Percentiles rank a stretch among this genome's conserved stretches.
Evolutionary conservation across 2,113 vertebrate genomes (phyloP).

Genomic region (Erinaceus europaeus): DNA sequence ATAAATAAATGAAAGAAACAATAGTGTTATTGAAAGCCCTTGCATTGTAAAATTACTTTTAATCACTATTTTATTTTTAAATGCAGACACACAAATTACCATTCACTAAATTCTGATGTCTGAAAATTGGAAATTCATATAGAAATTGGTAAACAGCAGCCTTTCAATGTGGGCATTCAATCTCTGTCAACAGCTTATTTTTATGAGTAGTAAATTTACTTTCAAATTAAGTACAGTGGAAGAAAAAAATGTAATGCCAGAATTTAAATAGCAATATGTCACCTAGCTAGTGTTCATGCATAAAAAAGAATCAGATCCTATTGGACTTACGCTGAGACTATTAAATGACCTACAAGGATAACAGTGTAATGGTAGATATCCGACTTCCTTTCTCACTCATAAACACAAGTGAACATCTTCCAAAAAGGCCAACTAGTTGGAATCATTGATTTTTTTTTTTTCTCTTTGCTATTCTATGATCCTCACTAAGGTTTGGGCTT

Average conservation of each 20-base stretch:
- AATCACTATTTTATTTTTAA: neutral
- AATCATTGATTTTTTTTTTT: constrained; percentile 36
- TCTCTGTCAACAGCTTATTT: neutral
- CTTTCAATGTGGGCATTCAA: neutral
- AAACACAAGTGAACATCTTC: constrained; percentile 39
- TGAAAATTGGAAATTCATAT: neutral
- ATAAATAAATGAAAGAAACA: neutral
- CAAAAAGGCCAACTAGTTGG: constrained; percentile 28
- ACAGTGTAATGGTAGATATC: neutral
- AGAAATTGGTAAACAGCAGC: neutral
- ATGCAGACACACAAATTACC: neutral
- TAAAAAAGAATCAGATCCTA: neutral
- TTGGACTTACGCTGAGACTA: neutral
- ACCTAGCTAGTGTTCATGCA: neutral
- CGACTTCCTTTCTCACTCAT: constrained; percentile 21
- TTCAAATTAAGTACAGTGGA: constrained; percentile 17
- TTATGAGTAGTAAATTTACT: constrained; percentile 28
- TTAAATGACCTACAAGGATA: neutral
- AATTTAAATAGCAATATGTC: constrained; percentile 17
- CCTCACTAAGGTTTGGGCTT: neutral
- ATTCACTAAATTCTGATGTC: no score
- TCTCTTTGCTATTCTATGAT: neutral
- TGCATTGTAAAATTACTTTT: neutral
- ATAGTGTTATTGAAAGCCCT: neutral
- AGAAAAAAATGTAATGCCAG: neutral